phyloP scores from a whole-genome alignment of 2,797 vertebrate genomes.

The Arrhamphus sclerolepis region DNA sequence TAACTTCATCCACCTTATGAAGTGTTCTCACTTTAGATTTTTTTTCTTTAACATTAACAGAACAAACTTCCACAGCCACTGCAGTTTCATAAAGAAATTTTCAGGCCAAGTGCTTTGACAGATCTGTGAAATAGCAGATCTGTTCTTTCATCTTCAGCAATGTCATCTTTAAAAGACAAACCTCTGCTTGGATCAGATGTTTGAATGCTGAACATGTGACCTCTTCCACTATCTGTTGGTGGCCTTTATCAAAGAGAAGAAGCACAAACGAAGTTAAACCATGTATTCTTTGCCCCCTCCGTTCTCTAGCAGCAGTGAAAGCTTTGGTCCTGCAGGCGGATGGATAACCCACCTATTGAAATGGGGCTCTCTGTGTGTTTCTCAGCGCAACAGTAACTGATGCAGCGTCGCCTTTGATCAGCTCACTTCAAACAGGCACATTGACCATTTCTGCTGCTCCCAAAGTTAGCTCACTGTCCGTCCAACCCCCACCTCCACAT shows the following conservation, averaged over 20 bases:
- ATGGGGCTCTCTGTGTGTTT: constrained; percentile 39
- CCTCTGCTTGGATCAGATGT: too few species aligned
- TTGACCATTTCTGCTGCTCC: constrained; percentile 49
- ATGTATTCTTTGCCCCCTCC: too few species aligned
- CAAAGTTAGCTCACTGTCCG: constrained; percentile 32
- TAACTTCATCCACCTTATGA: too few species aligned
- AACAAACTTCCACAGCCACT: background rate
- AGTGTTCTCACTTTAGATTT: too few species aligned
- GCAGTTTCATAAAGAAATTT: constrained; percentile 1
- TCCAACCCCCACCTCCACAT: constrained; percentile 17
- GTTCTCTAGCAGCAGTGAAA: constrained; percentile 5
- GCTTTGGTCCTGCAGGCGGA: constrained; percentile 27
- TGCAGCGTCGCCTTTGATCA: constrained; percentile 67
- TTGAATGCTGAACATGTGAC: background rate
- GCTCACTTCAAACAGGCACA: constrained; percentile 61
- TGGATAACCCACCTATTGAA: constrained; percentile 43
- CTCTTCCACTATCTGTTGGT: constrained; percentile 3
- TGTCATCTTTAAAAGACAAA: constrained; percentile 3
- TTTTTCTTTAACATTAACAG: too few species aligned
- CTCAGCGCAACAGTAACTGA: constrained; percentile 44
- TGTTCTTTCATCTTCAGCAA: constrained; percentile 6
- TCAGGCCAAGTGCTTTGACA: background rate
- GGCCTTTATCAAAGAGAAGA: constrained; percentile 14
- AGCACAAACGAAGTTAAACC: constrained; percentile 1
- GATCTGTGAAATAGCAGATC: background rate